Evolutionary conservation across 2,113 vertebrate genomes (phyloP).

Genomic region (Corynorhinus townsendii): DNA sequence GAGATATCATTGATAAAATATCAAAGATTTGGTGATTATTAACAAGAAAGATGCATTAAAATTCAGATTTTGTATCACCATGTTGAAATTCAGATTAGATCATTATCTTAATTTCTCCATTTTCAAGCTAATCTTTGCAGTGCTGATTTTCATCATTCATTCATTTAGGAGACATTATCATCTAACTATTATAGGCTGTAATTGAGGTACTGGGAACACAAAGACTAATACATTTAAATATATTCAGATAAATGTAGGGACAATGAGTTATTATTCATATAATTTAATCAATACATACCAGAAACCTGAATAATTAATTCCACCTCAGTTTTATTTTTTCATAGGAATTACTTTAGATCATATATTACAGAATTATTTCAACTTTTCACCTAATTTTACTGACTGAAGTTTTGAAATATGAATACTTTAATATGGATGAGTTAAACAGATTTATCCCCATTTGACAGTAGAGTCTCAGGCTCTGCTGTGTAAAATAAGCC

Average conservation of each 20-base stretch:
- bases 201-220: neutral
- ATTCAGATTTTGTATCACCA: neutral
- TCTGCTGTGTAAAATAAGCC: neutral
- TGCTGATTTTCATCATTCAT: neutral
- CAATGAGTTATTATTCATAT: neutral
- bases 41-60: neutral
- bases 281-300: neutral
- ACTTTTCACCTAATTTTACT: slow-evolving; percentile 18
- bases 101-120: neutral
- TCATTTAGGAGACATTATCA: neutral
- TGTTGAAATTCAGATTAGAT: neutral
- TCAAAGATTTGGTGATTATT: neutral
- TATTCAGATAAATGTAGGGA: neutral
- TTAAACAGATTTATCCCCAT: neutral
- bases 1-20: neutral
- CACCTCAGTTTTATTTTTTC: neutral
- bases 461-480: neutral
- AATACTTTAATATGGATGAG: slow-evolving; percentile 7
- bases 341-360: neutral
- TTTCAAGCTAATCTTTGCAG: neutral
- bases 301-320: neutral
- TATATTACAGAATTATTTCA: neutral
- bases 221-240: neutral
- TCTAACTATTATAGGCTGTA: neutral
- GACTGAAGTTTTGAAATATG: slow-evolving; percentile 2